phyloP scores from a whole-genome alignment of 2,888 invertebrate species.

The Didymodactylos carnosus region DNA sequence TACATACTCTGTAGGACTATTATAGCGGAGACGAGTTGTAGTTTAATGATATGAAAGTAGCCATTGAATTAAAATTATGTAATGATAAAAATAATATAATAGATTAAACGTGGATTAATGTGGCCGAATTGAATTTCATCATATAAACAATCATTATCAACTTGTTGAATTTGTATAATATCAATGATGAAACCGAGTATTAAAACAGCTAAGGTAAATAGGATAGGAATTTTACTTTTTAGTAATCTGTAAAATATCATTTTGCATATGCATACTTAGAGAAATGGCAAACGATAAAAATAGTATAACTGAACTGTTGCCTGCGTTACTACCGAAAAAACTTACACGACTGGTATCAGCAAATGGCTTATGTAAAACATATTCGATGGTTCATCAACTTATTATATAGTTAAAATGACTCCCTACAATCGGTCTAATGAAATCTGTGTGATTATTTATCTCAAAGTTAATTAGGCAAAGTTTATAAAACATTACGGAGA shows the following conservation, averaged over 20 bases:
- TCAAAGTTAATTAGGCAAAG: too few species aligned
- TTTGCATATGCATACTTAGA: not conserved
- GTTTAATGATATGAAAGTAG: not conserved
- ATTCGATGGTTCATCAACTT: too few species aligned
- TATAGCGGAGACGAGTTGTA: not conserved
- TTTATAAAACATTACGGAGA: too few species aligned
- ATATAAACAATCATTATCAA: not conserved
- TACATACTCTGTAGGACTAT: too few species aligned
- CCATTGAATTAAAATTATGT: not conserved
- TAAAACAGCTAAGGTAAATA: not conserved
- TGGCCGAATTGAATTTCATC: not conserved
- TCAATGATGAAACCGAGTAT: not conserved
- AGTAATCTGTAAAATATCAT: not conserved
- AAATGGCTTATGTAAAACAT: too few species aligned
- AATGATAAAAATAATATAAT: not conserved
- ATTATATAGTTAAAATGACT: too few species aligned
- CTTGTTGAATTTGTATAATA: not conserved
- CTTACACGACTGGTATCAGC: too few species aligned
- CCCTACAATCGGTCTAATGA: too few species aligned
- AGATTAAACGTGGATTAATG: not conserved
- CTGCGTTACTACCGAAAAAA: too few species aligned
- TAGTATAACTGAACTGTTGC: not conserved
- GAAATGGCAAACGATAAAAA: not conserved
- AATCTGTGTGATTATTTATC: too few species aligned
- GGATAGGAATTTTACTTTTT: not conserved